These are phyloP conservation scores for Nematostella vectensis DNA, from an alignment of 92 coral and sea anemone genomes.

Conservation along the genomic window DNA sequence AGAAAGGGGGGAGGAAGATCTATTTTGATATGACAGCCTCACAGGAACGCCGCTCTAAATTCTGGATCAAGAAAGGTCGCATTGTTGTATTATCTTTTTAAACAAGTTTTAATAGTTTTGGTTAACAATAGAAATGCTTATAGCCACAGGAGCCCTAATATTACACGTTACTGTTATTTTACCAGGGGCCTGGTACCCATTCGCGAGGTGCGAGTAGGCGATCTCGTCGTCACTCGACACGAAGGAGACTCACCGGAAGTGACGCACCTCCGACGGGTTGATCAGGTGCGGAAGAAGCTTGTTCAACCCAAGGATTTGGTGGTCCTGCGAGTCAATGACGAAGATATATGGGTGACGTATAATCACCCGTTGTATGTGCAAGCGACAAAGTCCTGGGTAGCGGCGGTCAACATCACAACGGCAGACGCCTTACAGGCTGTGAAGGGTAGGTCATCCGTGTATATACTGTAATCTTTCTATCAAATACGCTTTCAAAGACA, in stretches of 20 bases:
- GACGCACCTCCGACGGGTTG: conserved; percentile 63
- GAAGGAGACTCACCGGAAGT: conserved; percentile 62
- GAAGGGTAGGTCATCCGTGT: conserved; percentile 27
- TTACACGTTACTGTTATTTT: no score
- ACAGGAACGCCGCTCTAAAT: no score
- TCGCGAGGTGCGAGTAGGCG: conserved; percentile 53
- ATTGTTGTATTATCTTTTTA: no score
- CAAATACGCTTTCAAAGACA: neutral
- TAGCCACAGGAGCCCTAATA: no score
- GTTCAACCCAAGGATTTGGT: conserved; percentile 49
- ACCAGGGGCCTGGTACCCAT: conserved; percentile 66
- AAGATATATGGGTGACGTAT: conserved; percentile 68
- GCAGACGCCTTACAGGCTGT: conserved; percentile 49
- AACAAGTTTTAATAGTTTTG: no score
- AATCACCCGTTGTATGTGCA: conserved; percentile 67
- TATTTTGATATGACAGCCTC: no score
- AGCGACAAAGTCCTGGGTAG: conserved; percentile 48
- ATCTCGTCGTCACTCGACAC: conserved; percentile 75
- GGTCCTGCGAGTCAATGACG: conserved; percentile 49
- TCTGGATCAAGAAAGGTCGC: no score
- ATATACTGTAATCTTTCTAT: neutral
- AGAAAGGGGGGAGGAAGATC: no score
- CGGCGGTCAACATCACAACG: conserved; percentile 53
- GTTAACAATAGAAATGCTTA: no score
- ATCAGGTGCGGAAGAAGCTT: conserved; percentile 55